Conservation (phyloP, 1,140 invertebrate species). For the Penaeus vannamei region DNA sequence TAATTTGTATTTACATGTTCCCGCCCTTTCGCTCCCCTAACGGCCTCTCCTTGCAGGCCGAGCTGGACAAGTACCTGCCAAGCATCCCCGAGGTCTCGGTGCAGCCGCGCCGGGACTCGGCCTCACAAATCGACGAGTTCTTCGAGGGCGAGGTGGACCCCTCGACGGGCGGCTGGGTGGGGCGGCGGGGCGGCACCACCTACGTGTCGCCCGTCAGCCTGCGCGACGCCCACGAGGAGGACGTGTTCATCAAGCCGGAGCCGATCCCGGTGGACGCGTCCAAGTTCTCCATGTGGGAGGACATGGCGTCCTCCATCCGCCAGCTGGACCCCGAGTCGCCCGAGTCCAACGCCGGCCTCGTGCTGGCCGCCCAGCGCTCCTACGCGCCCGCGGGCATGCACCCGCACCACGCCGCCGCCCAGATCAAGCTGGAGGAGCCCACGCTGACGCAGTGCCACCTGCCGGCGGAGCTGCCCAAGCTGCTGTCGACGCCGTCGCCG, state of each 20-base stretch:
- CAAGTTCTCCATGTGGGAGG: conserved; percentile 83
- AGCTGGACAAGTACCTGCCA: conserved; percentile 57
- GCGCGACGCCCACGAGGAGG: conserved; percentile 42
- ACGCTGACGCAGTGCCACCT: conserved; percentile 6
- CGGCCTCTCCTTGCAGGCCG: conserved; percentile 1
- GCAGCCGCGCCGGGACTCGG: conserved; percentile 76
- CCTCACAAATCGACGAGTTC: conserved; percentile 80
- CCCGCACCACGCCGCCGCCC: not conserved
- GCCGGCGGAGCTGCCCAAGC: conserved; percentile 70
- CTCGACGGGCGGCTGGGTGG: conserved; percentile 12
- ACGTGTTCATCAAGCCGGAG: conserved; percentile 60
- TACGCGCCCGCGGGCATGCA: not conserved
- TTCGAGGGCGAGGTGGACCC: conserved; percentile 74
- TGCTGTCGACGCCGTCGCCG: conserved; percentile 72
- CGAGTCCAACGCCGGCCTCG: conserved; percentile 68
- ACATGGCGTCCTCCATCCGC: conserved; percentile 89
- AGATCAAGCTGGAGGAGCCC: conserved; percentile 46
- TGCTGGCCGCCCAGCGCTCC: not conserved
- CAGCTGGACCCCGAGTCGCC: conserved; percentile 89
- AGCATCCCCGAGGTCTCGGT: conserved; percentile 38
- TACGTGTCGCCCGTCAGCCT: conserved; percentile 48
- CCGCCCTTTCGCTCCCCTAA: not conserved
- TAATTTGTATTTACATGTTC: not conserved
- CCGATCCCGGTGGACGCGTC: conserved; percentile 25
- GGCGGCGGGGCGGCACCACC: conserved; percentile 25